Evolutionary conservation across 2,797 vertebrate genomes (phyloP), one percentile per base, ranked within the genome.

Genomic region (Lutjanus campechanus): DNA sequence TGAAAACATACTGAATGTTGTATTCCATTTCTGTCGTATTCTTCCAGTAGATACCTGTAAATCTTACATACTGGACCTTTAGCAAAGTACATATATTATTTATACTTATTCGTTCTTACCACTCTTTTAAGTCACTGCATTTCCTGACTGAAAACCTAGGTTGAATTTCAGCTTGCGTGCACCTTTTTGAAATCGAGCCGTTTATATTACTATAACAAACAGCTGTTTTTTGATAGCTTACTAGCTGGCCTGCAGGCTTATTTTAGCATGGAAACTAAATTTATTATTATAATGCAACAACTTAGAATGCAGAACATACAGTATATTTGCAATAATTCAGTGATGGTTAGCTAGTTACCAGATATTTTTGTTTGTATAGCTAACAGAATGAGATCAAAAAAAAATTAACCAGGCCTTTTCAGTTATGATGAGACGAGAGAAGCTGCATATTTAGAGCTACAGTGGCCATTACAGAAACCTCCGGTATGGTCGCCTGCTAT

Each of bases 151-250:
- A 36, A 36, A 36, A 36, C 29, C 29, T 25, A 25, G 25, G 25
- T 25, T 25, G 25, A 36, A 36, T 36, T 36, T 36, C 29, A 36
- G 29, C 3, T 36, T 36, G 29, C 29, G 5, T 36, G 29, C 29
- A 36, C 29, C 3, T 36, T 36, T 36, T 36, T 36, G 29, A 36
- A 36, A 36, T 36, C 3, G 69, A 66, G 25, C 43, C 25, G 54
- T 20, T 65, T 36, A 36, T 36, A 36, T 36, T 36, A 5, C n/a
- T 47, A n/a, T 1, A 74, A 70, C 46, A 76, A 49, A 71, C 44
- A 16, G 6, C 41, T 44, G 12, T 5, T 62, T 46, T 59, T 53
- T 62, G 8, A 66, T 46, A 10, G 9, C 40, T 11, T 17, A 29
- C 8, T 1, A 43, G 19, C 36, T 40, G 16, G 19, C 56, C 61